A percentile compares a stretch with the other conserved stretches of the same genome.
Evolutionary conservation across 2,888 invertebrate genomes (phyloP).

Genomic region (Dexiosoma caninum): DNA sequence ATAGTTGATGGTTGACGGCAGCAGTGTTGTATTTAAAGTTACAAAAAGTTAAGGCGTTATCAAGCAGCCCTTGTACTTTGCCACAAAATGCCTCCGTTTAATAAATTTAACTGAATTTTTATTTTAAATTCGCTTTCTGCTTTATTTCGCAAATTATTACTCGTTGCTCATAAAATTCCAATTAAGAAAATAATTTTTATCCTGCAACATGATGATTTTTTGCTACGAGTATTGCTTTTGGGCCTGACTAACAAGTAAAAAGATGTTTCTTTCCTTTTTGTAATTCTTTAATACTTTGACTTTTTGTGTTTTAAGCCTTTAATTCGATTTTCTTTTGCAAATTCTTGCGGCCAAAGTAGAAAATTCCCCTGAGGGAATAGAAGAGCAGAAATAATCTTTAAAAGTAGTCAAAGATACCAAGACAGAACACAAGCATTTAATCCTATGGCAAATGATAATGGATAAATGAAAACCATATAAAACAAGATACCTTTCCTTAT

Average conservation of each 20-base stretch:
- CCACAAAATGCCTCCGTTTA: no score
- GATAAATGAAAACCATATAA: background rate
- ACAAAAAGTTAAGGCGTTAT: no score
- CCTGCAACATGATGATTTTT: background rate
- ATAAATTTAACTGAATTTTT: no score
- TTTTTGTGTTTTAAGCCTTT: background rate
- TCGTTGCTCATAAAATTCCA: background rate
- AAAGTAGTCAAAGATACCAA: conserved; percentile 3
- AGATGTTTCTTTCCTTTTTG: background rate
- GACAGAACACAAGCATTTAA: background rate
- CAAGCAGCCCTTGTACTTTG: no score
- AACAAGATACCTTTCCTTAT: background rate
- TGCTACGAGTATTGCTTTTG: background rate
- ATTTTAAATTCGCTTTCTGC: no score
- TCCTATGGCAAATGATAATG: background rate
- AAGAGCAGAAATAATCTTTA: background rate
- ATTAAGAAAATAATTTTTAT: background rate
- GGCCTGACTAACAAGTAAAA: background rate
- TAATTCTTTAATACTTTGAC: background rate
- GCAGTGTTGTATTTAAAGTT: no score
- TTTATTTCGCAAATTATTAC: background rate
- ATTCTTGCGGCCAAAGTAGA: background rate
- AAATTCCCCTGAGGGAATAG: background rate
- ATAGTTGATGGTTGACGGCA: no score
- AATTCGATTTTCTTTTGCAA: background rate